Evolutionary conservation across 2,113 vertebrate species (phyloP).

Genomic region (Grallaria varia): DNA sequence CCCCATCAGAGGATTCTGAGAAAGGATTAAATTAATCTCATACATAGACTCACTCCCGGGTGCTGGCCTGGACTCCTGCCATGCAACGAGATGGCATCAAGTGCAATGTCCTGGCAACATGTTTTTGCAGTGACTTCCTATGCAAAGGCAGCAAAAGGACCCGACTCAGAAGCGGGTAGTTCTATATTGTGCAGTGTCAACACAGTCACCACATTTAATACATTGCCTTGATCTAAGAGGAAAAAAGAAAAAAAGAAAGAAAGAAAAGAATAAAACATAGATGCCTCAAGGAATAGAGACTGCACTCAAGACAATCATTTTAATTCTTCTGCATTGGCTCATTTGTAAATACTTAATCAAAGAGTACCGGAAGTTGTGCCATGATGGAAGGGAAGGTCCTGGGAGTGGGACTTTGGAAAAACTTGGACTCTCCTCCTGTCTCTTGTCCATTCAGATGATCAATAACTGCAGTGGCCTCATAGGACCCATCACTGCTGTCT

Average conservation of each 20-base stretch:
- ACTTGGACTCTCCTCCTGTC: background rate
- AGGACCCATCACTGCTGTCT: background rate
- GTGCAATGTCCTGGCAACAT: constrained; percentile 34
- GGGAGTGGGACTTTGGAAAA: background rate
- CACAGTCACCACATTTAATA: background rate
- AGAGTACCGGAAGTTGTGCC: background rate
- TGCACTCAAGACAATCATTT: constrained; percentile 1
- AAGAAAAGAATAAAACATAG: background rate
- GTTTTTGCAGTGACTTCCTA: constrained; percentile 58
- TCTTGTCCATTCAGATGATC: background rate
- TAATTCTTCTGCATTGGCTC: constrained; percentile 28
- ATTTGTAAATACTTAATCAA: constrained; percentile 62
- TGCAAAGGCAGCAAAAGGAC: constrained; percentile 12
- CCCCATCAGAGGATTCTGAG: constrained; percentile 41
- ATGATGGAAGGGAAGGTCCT: background rate
- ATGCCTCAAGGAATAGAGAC: background rate
- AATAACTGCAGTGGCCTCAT: fast-evolving
- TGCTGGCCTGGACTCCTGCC: constrained; percentile 63
- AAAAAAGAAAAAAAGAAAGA: background rate
- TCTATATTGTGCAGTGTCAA: constrained; percentile 28
- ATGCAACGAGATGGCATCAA: background rate
- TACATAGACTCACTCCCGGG: constrained; percentile 56
- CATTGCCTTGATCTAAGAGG: background rate
- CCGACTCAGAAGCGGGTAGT: background rate
- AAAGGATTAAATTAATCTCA: constrained; percentile 73